These are phyloP conservation scores for Anorthoa munda DNA, from an alignment of 2,888 invertebrate species.

Conservation along the genomic window DNA sequence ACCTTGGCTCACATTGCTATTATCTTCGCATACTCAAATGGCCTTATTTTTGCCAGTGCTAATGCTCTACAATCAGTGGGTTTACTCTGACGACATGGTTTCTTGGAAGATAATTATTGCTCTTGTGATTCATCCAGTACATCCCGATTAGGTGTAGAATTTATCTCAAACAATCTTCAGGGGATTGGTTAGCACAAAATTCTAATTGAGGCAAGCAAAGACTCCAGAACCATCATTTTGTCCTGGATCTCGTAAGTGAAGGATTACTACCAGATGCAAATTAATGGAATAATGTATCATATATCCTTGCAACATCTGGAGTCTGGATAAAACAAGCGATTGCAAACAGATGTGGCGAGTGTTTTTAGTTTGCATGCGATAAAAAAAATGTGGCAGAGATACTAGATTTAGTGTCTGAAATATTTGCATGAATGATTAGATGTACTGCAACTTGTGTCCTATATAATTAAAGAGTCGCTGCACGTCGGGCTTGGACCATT, in stretches of 20 bases:
- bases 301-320: conserved; percentile 46
- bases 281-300: conserved; percentile 17
- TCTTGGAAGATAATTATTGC: conserved; percentile 15
- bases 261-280: conserved; percentile 9
- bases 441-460: conserved; percentile 22
- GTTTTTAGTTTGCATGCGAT: conserved; percentile 24
- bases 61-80: conserved; percentile 34
- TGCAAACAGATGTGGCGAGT: conserved; percentile 47
- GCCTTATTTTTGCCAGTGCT: conserved; percentile 60
- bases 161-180: background rate
- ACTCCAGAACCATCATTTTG: background rate
- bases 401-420: background rate
- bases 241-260: background rate
- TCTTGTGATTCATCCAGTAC: background rate
- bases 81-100: conserved; percentile 15
- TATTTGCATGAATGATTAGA: background rate
- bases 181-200: too few relatives aligned
- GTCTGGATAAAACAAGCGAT: conserved; percentile 33
- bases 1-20: conserved; percentile 67
- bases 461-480: conserved; percentile 37
- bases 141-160: background rate
- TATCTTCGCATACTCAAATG: conserved; percentile 62
- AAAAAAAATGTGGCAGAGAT: conserved; percentile 1
- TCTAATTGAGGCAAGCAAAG: background rate
- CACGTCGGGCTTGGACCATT: conserved; percentile 40